Evolutionary conservation across 2,113 vertebrate species (phyloP), one percentile per base, ranked within the genome.

Genomic region (Narcine bancroftii): DNA sequence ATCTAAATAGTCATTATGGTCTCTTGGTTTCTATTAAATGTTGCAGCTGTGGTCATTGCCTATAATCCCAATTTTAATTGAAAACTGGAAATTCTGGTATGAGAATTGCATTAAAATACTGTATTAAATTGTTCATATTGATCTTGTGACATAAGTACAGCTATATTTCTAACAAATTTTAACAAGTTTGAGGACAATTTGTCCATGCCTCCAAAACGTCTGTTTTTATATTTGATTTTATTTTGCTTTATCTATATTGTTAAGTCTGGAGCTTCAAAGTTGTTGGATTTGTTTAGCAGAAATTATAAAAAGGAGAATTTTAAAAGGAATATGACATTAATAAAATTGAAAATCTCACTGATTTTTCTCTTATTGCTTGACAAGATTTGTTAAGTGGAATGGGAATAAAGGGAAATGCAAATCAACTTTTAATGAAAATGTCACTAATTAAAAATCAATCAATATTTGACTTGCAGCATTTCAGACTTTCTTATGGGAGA

Each of bases 401-500:
- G 33, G 29, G 29, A 85, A 65, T 26, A 65, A 75, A 93, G 29
- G 17, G 33, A 21, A 92, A 63, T 92, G 53, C 1, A 87, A 19
- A 13, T 87, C n/a, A 60, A n/a, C n/a, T 60, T 10, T 1, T 87
- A 17, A 19, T 50, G 15, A 87, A 63, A 63, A 60, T 87, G 47
- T 42, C 42, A 42, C 42, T 66, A 26, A 33, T 71, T 93, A 93
- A 79, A 77, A 92, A 47, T 92, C 92, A 92, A 92, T 92, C 91
- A 92, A 94, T 89, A 93, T 69, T 95, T 91, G 77, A 71, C 89
- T 95, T 89, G 92, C 96, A 99, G 99, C 94, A 97, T 99, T 96
- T 99, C 99, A 95, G 98, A 98, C 95, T 98, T 99, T 97, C 97
- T 99, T 97, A 99, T 99, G 99, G 98, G 98, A 97, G 99, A 99